Evolutionary conservation across 1,140 invertebrate genomes (phyloP), one percentile per base, ranked within the genome.

Genomic region (Lasioglossum albipes): DNA sequence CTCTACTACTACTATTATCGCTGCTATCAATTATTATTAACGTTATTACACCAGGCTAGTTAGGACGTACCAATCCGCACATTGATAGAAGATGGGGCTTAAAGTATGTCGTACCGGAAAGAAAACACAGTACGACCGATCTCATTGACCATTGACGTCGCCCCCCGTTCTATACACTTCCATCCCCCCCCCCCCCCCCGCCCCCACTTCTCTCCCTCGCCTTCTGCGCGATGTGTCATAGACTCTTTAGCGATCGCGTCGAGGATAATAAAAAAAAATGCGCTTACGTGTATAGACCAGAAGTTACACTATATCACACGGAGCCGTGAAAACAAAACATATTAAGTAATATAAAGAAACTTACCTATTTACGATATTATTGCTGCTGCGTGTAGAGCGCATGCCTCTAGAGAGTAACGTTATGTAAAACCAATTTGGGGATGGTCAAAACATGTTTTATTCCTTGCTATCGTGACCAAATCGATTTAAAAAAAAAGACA

Each of bases 141-240:
- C 92, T 93, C 92, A 92, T 91, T 92, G 89, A 92, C 89, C 89
- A 90, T 89, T 93, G 88, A 91, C 81, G 91, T 87, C 82, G 87
- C 91, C 90, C 89, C 89, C n/a, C 87, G 71, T 82, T 83, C 83
- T 84, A 69, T 78, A 82, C 75, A 89, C 87, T 91, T 91, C 89
- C 90, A 84, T 90, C 87, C 7, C 42, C 20, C 7, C 0, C 41
- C 41, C 65, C 65, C 59, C n/a, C 66, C 42, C 20, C 7, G 0
- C 41, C 41, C 65, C 65, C 59, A 42, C 69, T 80, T 75, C 79
- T 75, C 84, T 66, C 76, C 81, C 80, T 86, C 82, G 64, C 77
- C 76, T 76, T 67, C 49, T 59, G 61, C 57, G 70, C 75, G 84
- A 87, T 83, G 75, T 86, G 76, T 89, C 75, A 87, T 89, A 90